phyloP scores from a whole-genome alignment of 2,113 vertebrate species.

The Poicephalus gulielmi region DNA sequence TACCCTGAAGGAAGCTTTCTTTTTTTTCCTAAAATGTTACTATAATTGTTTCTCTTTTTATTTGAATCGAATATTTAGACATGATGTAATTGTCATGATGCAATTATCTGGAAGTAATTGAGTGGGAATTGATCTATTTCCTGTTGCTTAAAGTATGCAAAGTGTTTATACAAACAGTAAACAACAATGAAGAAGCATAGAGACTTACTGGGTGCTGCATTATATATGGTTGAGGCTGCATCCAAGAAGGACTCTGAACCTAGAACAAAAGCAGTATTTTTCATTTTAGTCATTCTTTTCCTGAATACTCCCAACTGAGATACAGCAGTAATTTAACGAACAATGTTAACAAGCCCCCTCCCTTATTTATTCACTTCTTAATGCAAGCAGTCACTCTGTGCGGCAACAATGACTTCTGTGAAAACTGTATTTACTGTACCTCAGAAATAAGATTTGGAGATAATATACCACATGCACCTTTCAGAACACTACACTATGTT shows the following conservation, averaged over 20 bases:
- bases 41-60: neutral
- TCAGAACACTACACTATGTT: neutral
- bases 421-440: neutral
- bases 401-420: neutral
- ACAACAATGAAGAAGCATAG: neutral
- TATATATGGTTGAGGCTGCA: conserved; percentile 95
- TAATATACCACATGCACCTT: neutral
- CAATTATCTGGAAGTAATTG: neutral
- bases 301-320: neutral
- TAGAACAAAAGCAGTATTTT: conserved; percentile 64
- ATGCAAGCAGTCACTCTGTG: neutral
- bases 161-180: neutral
- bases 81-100: neutral
- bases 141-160: neutral
- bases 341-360: neutral
- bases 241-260: conserved; percentile 98
- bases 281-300: neutral
- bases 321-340: neutral
- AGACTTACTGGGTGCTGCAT: conserved; percentile 97
- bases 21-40: neutral
- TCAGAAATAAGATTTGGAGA: neutral
- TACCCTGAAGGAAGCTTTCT: neutral
- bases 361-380: conserved; percentile 22
- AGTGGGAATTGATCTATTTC: neutral
- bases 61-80: neutral